phyloP scores from a whole-genome alignment of 2,888 invertebrate species.

The Phaonia tiefii region DNA sequence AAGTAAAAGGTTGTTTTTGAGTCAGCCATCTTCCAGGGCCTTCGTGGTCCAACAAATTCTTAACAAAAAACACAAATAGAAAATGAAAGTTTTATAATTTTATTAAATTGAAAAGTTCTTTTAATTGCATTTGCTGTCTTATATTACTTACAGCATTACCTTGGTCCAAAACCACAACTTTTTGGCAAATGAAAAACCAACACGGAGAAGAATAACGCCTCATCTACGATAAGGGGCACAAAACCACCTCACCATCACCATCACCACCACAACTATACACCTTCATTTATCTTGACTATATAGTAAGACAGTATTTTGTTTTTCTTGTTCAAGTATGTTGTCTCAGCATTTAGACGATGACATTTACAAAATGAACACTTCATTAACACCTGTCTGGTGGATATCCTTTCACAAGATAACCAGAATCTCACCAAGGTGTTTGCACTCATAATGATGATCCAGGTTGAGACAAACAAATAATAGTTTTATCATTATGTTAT shows the following conservation, averaged over 20 bases:
- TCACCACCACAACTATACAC: neutral
- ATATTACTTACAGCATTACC: constrained; percentile 44
- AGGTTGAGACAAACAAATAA: constrained; percentile 38
- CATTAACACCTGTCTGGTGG: constrained; percentile 67
- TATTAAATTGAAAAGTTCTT: constrained; percentile 66
- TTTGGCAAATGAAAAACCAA: neutral
- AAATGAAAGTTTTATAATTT: constrained; percentile 69
- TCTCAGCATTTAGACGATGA: constrained; percentile 56
- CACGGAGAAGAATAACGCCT: no score
- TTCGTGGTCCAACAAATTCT: neutral
- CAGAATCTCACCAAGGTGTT: constrained; percentile 17
- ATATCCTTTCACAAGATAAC: neutral
- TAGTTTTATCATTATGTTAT: constrained; percentile 41
- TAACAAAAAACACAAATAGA: constrained; percentile 51
- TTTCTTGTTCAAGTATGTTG: neutral
- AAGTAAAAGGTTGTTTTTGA: neutral
- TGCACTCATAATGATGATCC: constrained; percentile 22
- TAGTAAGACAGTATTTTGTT: constrained; percentile 26
- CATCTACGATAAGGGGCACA: no score
- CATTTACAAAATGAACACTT: constrained; percentile 68
- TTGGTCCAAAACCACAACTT: neutral
- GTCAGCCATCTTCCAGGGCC: neutral
- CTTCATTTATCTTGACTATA: constrained; percentile 61
- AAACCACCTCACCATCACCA: no score
- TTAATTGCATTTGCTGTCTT: constrained; percentile 68